These are phyloP conservation scores for Lycodopsis pacificus DNA, from an alignment of 2,797 vertebrate genomes.

Conservation along the genomic window DNA sequence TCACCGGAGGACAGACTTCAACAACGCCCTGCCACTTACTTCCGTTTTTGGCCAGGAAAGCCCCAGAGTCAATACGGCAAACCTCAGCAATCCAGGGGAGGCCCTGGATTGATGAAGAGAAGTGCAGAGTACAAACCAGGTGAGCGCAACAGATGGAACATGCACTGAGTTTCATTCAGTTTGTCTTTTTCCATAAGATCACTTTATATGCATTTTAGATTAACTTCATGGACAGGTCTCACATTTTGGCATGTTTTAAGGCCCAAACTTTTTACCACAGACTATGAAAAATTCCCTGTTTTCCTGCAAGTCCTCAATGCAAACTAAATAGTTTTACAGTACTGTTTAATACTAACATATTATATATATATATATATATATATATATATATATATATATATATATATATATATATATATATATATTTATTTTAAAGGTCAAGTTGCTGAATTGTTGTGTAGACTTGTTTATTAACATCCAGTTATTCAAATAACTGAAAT, in stretches of 20 bases:
- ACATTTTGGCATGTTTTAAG: background rate
- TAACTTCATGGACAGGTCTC: background rate
- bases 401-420: too few species aligned
- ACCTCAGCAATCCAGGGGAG: background rate
- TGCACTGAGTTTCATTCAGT: background rate
- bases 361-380: background rate
- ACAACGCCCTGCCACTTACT: slow-evolving; percentile 1
- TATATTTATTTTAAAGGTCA: background rate
- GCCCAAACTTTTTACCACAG: background rate
- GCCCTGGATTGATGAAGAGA: slow-evolving; percentile 36
- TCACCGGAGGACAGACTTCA: background rate
- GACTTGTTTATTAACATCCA: background rate
- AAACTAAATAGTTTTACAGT: background rate
- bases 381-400: too few species aligned
- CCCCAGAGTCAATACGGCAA: slow-evolving; percentile 1
- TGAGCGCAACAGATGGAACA: slow-evolving; percentile 15
- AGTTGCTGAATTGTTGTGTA: background rate
- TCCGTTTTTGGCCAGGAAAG: slow-evolving; percentile 33
- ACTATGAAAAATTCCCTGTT: too few species aligned
- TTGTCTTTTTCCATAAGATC: background rate
- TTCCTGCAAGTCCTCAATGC: too few species aligned
- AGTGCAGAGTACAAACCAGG: slow-evolving; percentile 25
- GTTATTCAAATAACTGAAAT: background rate
- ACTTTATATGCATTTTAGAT: background rate
- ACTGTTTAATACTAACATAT: background rate